Base-by-base conservation (phyloP, 2,888 invertebrate genomes). In the Uloborus plumipes region DNA sequence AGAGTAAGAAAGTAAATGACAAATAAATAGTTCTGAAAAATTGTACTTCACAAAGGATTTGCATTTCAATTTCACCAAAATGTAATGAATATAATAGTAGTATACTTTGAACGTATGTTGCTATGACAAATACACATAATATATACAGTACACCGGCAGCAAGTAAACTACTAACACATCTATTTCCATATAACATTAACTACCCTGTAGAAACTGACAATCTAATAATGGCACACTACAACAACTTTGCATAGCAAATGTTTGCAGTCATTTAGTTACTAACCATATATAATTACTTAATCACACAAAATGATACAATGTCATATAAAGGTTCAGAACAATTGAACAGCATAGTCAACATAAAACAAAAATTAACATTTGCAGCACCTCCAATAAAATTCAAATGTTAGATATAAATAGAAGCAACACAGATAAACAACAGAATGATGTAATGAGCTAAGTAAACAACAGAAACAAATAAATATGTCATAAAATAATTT, bases 201-300 rank as follows among this genome's bases (percentile, higher is more conserved):
- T 81, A 81, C 80, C 80, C 80, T 81, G 80, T 81, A 81, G 80
- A 74, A 81, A 81, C 74, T 81, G 80, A 79, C 76, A 78, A 64
- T 81, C 74, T 78, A 78, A 74, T 81, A 74, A 81, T 81, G 80
- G 80, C 80, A 81, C 80, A 81, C 80, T 81, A 81, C 74, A 80
- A 73, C 79, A 81, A 81, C 70, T 81, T 81, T 81, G 80, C 80
- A 81, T 81, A 74, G 80, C 80, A 81, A 81, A 81, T 81, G 70
- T 81, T 64, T 58, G 73, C 80, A 74, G 69, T 81, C 80, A 81
- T 67, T 74, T 81, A 81, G 73, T 73, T 61, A 70, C 80, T 81
- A 81, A 74, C 70, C 55, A 70, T 74, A 74, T 55, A 72, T 50
- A 72, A 51, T 71, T 78, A 71, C 77, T 58, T 20, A n/a, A 55